Evolutionary conservation across 2,888 invertebrate species (phyloP).

Genomic region (Artemia sinica): DNA sequence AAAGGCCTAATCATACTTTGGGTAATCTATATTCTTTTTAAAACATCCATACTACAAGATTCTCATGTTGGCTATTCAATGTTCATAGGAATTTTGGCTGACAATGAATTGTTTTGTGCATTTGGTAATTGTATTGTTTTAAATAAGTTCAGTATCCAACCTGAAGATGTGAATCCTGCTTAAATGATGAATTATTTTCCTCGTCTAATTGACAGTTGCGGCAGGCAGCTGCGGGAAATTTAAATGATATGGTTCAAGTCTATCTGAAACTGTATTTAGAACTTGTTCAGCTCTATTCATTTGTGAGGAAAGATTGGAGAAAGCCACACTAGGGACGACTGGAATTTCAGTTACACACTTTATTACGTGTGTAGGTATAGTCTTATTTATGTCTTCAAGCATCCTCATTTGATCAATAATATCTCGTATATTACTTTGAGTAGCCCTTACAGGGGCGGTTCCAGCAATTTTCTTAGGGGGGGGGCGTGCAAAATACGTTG

Average conservation of each 20-base stretch:
- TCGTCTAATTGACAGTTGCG: background rate
- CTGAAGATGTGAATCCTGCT: no score
- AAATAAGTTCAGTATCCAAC: no score
- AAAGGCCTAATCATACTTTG: no score
- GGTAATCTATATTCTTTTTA: no score
- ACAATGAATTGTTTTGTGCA: no score
- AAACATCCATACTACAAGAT: no score
- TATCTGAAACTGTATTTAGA: constrained; percentile 9
- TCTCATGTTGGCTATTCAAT: no score
- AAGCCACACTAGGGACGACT: constrained; percentile 6
- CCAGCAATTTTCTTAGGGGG: no score
- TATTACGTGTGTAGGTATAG: constrained; percentile 1
- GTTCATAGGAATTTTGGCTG: no score
- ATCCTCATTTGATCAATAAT: constrained; percentile 10
- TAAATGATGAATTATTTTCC: no score
- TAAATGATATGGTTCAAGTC: constrained; percentile 2
- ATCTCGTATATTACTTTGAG: background rate
- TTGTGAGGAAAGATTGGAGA: constrained; percentile 7
- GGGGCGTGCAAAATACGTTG: no score
- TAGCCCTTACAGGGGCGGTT: background rate
- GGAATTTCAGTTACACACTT: background rate
- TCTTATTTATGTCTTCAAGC: constrained; percentile 1
- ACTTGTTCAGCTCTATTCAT: constrained; percentile 5
- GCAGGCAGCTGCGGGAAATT: constrained; percentile 3
- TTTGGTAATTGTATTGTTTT: no score